Conservation (phyloP, 2,888 invertebrate species). For the Pardosa pseudoannulata region DNA sequence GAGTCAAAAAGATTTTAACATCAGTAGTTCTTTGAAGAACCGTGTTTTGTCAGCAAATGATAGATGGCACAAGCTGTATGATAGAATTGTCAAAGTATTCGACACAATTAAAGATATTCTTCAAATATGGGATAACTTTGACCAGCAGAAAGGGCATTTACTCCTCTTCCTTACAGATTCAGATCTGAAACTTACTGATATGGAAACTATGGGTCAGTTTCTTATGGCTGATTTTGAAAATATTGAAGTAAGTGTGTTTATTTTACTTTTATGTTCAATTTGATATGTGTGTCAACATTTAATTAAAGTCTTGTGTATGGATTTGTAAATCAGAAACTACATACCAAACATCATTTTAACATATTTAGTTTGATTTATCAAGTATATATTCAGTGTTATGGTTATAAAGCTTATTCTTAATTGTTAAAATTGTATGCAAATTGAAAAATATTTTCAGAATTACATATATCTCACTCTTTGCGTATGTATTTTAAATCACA, state of each 20-base stretch:
- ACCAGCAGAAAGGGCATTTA: slow-evolving; percentile 42
- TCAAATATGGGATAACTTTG: slow-evolving; percentile 65
- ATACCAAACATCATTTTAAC: too few species aligned
- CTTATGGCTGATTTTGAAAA: not conserved
- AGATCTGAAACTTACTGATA: slow-evolving; percentile 47
- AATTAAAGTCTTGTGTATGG: too few species aligned
- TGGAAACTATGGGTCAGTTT: slow-evolving; percentile 1
- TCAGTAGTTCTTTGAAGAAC: slow-evolving; percentile 24
- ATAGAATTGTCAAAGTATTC: slow-evolving; percentile 33
- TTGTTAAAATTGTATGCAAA: too few species aligned
- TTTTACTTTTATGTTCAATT: too few species aligned
- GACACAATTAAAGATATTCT: slow-evolving; percentile 27
- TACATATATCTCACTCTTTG: too few species aligned
- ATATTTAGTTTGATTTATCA: too few species aligned
- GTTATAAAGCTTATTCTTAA: too few species aligned
- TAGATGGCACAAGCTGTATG: slow-evolving; percentile 54
- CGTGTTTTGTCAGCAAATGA: slow-evolving; percentile 31
- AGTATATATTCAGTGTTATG: too few species aligned
- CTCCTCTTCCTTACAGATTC: slow-evolving; percentile 65
- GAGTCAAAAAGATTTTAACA: slow-evolving; percentile 22
- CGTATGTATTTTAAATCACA: too few species aligned
- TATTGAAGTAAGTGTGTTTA: slow-evolving; percentile 27
- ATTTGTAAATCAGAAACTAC: too few species aligned
- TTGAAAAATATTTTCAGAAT: too few species aligned
- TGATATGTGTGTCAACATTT: too few species aligned